Base-by-base conservation (phyloP, 2,888 invertebrate species). In the Patella depressa region DNA sequence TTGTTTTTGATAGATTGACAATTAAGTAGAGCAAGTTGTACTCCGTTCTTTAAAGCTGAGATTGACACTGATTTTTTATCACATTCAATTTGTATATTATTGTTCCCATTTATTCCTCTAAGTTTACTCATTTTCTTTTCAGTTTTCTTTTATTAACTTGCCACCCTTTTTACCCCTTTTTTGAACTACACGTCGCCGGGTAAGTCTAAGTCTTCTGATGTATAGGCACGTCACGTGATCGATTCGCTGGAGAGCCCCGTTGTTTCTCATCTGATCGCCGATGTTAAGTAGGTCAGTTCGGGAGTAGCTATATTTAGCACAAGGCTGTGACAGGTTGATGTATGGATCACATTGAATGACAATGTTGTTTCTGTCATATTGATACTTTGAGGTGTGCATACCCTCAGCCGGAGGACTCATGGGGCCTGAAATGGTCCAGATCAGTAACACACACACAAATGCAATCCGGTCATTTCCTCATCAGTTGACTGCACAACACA, bases 351-450 rank as follows among this genome's bases (percentile, higher is more conserved):
- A n/a, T n/a, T n/a, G n/a, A n/a, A n/a, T 69, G 4, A 69, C 69
- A 69, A 69, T 69, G 69, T 69, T 69, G 29, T 69, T 69, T 29
- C 69, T 9, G 69, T 69, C 69, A 69, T 69, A 9, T 69, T 69
- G 69, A 69, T 24, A 69, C 69, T 69, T 69, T 69, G 69, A 69
- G 69, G 69, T 69, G 69, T 69, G 69, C 69, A 69, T 69, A 69
- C 69, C 19, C 69, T 69, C 69, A 69, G 29, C 29, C 9, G 69
- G 69, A 24, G 69, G 29, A 69, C 69, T 7, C 69, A 69, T 69
- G 69, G 29, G 69, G 69, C 69, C 7, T 3, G 29, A 29, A 69
- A 69, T 69, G 69, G 29, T 69, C 69, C 69, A 14, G 69, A 69
- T 69, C 69, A 14, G 69, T 29, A 69, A 24, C 69, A 69, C 69